Evolutionary conservation across 2,888 invertebrate species (phyloP).

Genomic region (Campoplex capitator): DNA sequence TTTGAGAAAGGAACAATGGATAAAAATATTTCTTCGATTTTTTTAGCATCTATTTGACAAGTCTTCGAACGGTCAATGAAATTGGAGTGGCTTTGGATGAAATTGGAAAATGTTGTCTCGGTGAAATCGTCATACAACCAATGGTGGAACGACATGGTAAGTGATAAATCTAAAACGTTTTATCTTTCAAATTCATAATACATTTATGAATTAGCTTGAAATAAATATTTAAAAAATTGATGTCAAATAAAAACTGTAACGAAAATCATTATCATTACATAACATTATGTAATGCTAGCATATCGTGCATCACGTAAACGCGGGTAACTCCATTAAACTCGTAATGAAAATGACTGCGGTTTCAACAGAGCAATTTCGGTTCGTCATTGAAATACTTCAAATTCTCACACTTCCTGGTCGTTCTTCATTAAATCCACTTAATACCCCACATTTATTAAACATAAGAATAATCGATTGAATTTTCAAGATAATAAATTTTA

Average conservation of each 20-base stretch:
- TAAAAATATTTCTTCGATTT: constrained; percentile 11
- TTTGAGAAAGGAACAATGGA: constrained; percentile 7
- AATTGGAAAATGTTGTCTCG: constrained; percentile 77
- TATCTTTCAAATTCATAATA: neutral
- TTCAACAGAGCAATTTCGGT: neutral
- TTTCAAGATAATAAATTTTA: too few species aligned
- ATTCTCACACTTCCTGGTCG: constrained; percentile 21
- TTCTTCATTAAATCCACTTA: constrained; percentile 4
- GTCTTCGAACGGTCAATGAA: constrained; percentile 79
- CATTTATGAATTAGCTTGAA: neutral
- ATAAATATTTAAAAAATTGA: neutral
- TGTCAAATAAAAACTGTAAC: neutral
- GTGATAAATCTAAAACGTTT: constrained; percentile 9
- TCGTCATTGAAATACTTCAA: constrained; percentile 40
- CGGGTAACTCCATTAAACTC: constrained; percentile 20
- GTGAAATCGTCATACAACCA: constrained; percentile 78
- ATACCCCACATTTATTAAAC: neutral
- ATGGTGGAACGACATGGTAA: constrained; percentile 63
- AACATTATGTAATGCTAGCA: neutral
- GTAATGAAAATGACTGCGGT: constrained; percentile 29
- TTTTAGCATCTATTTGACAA: constrained; percentile 77
- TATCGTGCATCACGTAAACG: neutral
- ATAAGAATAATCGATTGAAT: too few species aligned
- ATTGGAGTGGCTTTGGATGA: constrained; percentile 78
- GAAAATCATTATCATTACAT: neutral